These are phyloP conservation scores for Zygaena filipendulae DNA, from an alignment of 2,888 invertebrate species.

Conservation along the genomic window DNA sequence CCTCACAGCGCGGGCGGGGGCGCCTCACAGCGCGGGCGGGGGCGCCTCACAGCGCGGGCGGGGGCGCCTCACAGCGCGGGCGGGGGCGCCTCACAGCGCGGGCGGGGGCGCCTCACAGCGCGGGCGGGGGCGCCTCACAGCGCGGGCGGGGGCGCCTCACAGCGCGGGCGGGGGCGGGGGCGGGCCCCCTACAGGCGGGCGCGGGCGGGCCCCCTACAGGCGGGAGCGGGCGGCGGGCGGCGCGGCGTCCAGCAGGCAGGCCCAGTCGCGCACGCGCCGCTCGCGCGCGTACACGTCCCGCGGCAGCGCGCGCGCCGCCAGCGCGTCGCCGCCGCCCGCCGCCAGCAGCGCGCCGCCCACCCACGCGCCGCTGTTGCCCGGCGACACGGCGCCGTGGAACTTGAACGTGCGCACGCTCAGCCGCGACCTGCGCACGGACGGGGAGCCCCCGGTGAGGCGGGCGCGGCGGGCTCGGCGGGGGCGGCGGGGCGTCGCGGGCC, in stretches of 20 bases:
- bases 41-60: too few relatives aligned
- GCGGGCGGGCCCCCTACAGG: too few relatives aligned
- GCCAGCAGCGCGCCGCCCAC: constrained; percentile 73
- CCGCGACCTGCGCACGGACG: constrained; percentile 23
- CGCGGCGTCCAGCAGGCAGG: constrained; percentile 71
- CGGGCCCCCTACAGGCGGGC: too few relatives aligned
- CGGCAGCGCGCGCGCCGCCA: constrained; percentile 76
- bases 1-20: too few relatives aligned
- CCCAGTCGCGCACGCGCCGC: constrained; percentile 88
- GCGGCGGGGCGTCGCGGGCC: background rate
- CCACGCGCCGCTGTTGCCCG: constrained; percentile 87
- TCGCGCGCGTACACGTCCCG: constrained; percentile 76
- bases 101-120: too few relatives aligned
- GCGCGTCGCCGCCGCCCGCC: constrained; percentile 70
- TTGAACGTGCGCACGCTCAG: constrained; percentile 60
- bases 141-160: background rate
- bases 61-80: too few relatives aligned
- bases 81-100: too few relatives aligned
- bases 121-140: constrained; percentile 5
- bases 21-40: too few relatives aligned
- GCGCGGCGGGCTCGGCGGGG: constrained; percentile 35
- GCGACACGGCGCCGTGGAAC: constrained; percentile 82
- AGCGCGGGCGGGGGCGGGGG: constrained; percentile 8
- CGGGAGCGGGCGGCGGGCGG: too few relatives aligned
- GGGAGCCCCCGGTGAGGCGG: background rate